A percentile compares a stretch with the other conserved stretches of the same genome.
These are phyloP conservation scores for Platygyra sinensis DNA, from an alignment of 64 coral and sea anemone species.

Conservation along the genomic window DNA sequence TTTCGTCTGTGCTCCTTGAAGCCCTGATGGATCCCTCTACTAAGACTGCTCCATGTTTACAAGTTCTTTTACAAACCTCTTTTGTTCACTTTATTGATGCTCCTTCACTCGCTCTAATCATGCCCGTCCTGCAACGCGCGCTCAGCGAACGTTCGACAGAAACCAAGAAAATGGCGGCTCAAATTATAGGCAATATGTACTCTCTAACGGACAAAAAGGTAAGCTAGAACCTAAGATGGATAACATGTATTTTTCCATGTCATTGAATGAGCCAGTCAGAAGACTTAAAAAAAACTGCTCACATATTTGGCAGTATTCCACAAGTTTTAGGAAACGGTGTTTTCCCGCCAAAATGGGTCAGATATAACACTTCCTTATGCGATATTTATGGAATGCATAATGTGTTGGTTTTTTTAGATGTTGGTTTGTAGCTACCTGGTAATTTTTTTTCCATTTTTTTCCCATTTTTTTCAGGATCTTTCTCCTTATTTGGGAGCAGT, in stretches of 20 bases:
- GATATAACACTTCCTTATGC: too few relatives aligned
- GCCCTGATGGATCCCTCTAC: slow-evolving; percentile 93
- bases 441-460: background rate
- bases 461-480: slow-evolving; percentile 72
- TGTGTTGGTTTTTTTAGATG: too few relatives aligned
- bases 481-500: slow-evolving; percentile 86
- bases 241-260: too few relatives aligned
- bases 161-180: slow-evolving; percentile 97
- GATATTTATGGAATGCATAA: too few relatives aligned
- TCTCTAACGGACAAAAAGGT: slow-evolving; percentile 98
- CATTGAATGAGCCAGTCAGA: too few relatives aligned
- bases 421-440: too few relatives aligned
- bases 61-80: slow-evolving; percentile 83
- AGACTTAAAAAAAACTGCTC: too few relatives aligned
- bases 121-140: slow-evolving; percentile 94
- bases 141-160: slow-evolving; percentile 85
- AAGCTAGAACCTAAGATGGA: background rate
- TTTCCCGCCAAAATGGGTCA: too few relatives aligned
- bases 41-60: slow-evolving; percentile 84
- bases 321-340: too few relatives aligned
- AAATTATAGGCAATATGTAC: slow-evolving; percentile 99
- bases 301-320: too few relatives aligned
- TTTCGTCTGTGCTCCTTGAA: slow-evolving; percentile 88
- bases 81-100: slow-evolving; percentile 99
- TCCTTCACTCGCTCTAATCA: slow-evolving; percentile 94